phyloP scores from a whole-genome alignment of 2,888 invertebrate species.

The Cyclophora albipunctata region DNA sequence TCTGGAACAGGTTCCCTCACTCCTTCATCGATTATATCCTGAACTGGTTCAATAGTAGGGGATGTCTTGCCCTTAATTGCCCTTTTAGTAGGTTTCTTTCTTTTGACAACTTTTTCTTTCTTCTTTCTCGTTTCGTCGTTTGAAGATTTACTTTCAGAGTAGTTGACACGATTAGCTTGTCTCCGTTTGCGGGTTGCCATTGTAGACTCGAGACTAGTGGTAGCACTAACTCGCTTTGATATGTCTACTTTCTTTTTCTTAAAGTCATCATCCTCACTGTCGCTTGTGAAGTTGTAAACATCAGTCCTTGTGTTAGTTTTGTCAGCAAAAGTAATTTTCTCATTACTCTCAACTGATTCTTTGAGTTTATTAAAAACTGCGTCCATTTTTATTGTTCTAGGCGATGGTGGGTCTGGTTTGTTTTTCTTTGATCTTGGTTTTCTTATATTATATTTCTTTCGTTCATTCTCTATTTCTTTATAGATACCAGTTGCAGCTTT shows the following conservation, averaged over 20 bases:
- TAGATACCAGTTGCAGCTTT: slow-evolving; percentile 40
- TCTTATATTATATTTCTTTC: slow-evolving; percentile 28
- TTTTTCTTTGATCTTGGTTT: slow-evolving; percentile 15
- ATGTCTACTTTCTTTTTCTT: slow-evolving; percentile 31
- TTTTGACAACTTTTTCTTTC: slow-evolving; percentile 15
- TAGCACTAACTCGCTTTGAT: slow-evolving; percentile 27
- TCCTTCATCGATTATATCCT: slow-evolving; percentile 42
- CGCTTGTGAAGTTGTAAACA: slow-evolving; percentile 51
- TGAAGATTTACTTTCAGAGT: slow-evolving; percentile 25
- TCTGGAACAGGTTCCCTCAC: slow-evolving; percentile 39
- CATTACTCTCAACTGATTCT: slow-evolving; percentile 30
- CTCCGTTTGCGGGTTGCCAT: slow-evolving; percentile 19
- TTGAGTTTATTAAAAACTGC: slow-evolving; percentile 48
- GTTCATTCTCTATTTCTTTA: slow-evolving; percentile 49
- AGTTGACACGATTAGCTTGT: slow-evolving; percentile 19
- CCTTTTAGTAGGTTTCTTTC: slow-evolving; percentile 16
- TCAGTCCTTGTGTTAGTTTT: slow-evolving; percentile 24
- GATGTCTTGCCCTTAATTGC: slow-evolving; percentile 6
- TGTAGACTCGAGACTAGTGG: slow-evolving; percentile 27
- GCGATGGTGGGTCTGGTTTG: slow-evolving; percentile 27
- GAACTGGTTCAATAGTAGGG: slow-evolving; percentile 8
- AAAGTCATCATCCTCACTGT: slow-evolving; percentile 56
- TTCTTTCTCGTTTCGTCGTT: slow-evolving; percentile 17
- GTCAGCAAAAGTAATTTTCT: slow-evolving; percentile 31
- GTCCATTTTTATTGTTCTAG: slow-evolving; percentile 38